Conservation (phyloP, 2,113 vertebrate genomes). For the Zosterops borbonicus region DNA sequence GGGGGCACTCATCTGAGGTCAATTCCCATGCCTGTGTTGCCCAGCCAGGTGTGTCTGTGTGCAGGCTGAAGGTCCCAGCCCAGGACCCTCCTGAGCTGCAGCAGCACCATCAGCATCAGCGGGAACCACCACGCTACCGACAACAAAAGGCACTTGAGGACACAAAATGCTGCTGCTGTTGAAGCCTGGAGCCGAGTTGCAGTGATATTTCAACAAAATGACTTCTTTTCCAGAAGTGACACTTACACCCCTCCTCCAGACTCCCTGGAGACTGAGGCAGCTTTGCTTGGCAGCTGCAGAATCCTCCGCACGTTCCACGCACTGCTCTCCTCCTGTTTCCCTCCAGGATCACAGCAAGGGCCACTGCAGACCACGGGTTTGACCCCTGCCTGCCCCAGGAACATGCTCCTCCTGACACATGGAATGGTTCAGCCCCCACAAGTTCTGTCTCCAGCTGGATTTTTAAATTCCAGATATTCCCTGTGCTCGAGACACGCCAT, state of each 20-base stretch:
- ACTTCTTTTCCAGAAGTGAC: slow-evolving; percentile 18
- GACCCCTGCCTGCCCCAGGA: background rate
- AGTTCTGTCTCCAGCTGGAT: background rate
- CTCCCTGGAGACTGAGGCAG: background rate
- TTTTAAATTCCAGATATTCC: no score
- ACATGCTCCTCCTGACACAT: background rate
- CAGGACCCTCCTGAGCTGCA: background rate
- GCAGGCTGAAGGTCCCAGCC: background rate
- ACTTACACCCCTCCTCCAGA: background rate
- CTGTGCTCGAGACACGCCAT: background rate
- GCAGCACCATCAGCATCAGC: background rate
- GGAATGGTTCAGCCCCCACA: fast-evolving
- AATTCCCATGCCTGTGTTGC: background rate
- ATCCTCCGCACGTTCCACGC: background rate
- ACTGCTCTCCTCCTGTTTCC: background rate
- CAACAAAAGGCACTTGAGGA: slow-evolving; percentile 23
- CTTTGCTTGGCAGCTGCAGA: background rate
- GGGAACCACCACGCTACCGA: background rate
- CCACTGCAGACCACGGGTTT: background rate
- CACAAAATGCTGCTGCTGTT: background rate
- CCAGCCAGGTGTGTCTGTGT: background rate
- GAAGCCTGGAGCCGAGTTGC: background rate
- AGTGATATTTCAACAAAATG: slow-evolving; percentile 11
- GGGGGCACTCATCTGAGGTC: background rate
- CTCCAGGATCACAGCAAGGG: background rate